Conservation (phyloP, 2,797 vertebrate genomes). For the Phataginus tricuspis region DNA sequence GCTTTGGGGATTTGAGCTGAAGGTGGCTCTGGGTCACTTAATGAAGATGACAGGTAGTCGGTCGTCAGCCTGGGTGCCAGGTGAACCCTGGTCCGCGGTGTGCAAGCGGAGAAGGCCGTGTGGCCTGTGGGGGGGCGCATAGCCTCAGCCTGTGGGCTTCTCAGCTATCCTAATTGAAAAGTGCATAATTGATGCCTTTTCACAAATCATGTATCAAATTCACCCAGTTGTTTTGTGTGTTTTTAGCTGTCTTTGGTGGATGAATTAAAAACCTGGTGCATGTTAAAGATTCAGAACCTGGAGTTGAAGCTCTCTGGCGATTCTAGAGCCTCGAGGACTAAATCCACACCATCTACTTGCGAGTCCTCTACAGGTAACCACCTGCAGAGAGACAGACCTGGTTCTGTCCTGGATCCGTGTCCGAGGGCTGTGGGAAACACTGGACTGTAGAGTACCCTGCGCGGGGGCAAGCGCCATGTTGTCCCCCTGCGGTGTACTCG, state of each 20-base stretch:
- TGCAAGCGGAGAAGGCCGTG: not conserved
- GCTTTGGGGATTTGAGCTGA: not conserved
- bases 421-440: not conserved
- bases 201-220: not conserved
- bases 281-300: conserved; percentile 95
- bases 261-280: conserved; percentile 97
- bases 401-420: not conserved
- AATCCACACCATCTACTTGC: conserved; percentile 86
- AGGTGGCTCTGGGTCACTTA: not conserved
- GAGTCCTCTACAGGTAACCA: conserved; percentile 86
- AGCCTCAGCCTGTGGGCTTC: not conserved
- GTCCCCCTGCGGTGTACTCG: not conserved
- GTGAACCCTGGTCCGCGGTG: not conserved
- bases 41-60: not conserved
- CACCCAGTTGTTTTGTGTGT: not conserved
- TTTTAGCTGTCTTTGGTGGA: conserved; percentile 91
- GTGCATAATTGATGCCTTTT: not conserved
- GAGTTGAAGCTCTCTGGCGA: conserved; percentile 92
- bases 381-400: conserved; percentile 60
- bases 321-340: conserved; percentile 84
- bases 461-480: not conserved
- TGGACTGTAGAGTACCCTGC: not conserved
- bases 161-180: not conserved
- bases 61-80: not conserved
- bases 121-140: not conserved